Evolutionary conservation across 2,113 vertebrate genomes (phyloP).

Genomic region (Gopherus flavomarginatus): DNA sequence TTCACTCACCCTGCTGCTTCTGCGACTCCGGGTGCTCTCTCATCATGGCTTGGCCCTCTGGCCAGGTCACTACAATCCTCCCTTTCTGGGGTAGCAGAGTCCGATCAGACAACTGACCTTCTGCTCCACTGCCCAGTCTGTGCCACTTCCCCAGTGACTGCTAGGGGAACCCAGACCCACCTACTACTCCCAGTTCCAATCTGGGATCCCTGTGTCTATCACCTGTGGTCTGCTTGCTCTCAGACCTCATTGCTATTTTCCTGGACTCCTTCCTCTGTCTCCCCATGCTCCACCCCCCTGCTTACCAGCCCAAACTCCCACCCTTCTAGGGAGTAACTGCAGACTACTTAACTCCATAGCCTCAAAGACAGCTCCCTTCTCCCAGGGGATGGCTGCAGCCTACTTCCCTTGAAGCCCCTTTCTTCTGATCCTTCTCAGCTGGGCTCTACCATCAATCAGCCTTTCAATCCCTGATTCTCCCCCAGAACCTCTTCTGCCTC

Average conservation of each 20-base stretch:
- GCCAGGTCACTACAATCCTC: not conserved
- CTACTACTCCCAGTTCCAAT: not conserved
- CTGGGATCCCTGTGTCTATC: not conserved
- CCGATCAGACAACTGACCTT: not conserved
- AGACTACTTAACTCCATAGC: not conserved
- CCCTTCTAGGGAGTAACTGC: not conserved
- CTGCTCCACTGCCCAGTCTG: not conserved
- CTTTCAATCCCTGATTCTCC: not conserved
- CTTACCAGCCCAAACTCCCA: not conserved
- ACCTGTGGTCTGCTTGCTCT: not conserved
- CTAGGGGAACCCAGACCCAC: not conserved
- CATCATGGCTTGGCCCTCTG: not conserved
- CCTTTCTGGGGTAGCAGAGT: not conserved
- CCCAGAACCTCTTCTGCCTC: not conserved
- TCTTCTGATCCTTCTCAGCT: not conserved
- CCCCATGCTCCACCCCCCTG: fast-evolving
- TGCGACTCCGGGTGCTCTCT: not conserved
- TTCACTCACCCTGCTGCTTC: no score
- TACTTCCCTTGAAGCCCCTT: no score
- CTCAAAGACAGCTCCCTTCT: no score
- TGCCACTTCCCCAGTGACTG: not conserved
- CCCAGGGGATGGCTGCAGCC: no score
- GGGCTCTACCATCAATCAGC: not conserved
- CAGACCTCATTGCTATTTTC: not conserved
- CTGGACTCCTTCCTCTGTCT: not conserved